Conservation (phyloP, 2,888 invertebrate genomes). For the Spodoptera picta region DNA sequence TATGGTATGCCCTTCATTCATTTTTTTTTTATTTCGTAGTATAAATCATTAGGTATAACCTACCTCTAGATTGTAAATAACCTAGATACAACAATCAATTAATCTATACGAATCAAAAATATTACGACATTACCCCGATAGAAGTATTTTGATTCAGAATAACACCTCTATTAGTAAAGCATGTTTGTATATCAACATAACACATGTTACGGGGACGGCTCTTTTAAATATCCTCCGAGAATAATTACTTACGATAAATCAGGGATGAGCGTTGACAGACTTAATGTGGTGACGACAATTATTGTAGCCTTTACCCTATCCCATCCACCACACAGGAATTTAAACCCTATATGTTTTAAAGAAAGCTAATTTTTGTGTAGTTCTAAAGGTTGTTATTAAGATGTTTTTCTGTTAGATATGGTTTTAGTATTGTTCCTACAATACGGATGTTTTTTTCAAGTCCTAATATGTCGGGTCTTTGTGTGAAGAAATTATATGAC, state of each 20-base stretch:
- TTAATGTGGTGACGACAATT: constrained; percentile 76
- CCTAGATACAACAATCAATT: no score
- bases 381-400: background rate
- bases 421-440: constrained; percentile 67
- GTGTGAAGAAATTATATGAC: constrained; percentile 36
- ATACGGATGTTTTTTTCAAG: constrained; percentile 68
- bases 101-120: background rate
- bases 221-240: constrained; percentile 60
- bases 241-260: constrained; percentile 81
- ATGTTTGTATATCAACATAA: constrained; percentile 69
- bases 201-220: constrained; percentile 60
- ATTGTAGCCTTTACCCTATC: constrained; percentile 70
- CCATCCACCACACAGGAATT: constrained; percentile 21
- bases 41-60: no score
- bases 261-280: constrained; percentile 80
- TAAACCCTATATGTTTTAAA: constrained; percentile 20
- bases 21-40: no score
- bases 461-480: constrained; percentile 50
- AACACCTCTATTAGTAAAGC: constrained; percentile 53
- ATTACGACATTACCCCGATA: background rate
- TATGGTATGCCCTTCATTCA: no score
- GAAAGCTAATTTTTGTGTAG: background rate
- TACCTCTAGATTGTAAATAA: no score
- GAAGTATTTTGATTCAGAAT: constrained; percentile 34
- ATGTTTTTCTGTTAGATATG: constrained; percentile 21